A percentile compares a stretch with the other conserved stretches of the same genome.
Conservation (phyloP, 1,140 invertebrate species). For the Hypsibius dujardini region DNA sequence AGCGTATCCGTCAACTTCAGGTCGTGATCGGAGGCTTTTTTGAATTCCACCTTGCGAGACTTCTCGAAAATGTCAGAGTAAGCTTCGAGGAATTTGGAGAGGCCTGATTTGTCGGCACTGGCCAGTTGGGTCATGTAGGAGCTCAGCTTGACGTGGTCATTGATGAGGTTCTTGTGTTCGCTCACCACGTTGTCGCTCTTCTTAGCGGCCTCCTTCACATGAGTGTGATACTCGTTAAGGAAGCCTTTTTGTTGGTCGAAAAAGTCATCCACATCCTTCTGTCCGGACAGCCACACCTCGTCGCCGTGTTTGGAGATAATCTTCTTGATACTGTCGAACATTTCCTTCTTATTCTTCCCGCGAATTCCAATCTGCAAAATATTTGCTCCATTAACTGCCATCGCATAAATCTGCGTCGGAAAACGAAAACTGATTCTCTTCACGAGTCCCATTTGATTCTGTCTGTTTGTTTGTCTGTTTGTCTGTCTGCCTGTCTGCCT, state of each 20-base stretch:
- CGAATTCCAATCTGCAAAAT: slow-evolving; percentile 59
- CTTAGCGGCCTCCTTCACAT: slow-evolving; percentile 75
- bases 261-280: slow-evolving; percentile 94
- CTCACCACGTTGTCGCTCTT: slow-evolving; percentile 82
- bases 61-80: slow-evolving; percentile 41
- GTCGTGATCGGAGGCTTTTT: slow-evolving; percentile 92
- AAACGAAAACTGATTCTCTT: no score
- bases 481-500: no score
- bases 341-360: slow-evolving; percentile 55
- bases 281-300: slow-evolving; percentile 75
- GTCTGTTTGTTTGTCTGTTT: no score
- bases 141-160: slow-evolving; percentile 75
- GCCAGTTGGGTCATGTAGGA: slow-evolving; percentile 69
- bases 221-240: slow-evolving; percentile 77
- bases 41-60: slow-evolving; percentile 50
- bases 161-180: slow-evolving; percentile 42
- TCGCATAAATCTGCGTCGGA: no score
- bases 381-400: no score
- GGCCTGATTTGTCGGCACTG: slow-evolving; percentile 49
- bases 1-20: slow-evolving; percentile 90
- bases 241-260: slow-evolving; percentile 93
- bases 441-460: no score
- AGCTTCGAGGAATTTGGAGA: slow-evolving; percentile 22
- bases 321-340: slow-evolving; percentile 52
- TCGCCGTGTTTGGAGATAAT: slow-evolving; percentile 80